Evolutionary conservation across 1,140 invertebrate genomes (phyloP).

Genomic region (Homarus americanus): DNA sequence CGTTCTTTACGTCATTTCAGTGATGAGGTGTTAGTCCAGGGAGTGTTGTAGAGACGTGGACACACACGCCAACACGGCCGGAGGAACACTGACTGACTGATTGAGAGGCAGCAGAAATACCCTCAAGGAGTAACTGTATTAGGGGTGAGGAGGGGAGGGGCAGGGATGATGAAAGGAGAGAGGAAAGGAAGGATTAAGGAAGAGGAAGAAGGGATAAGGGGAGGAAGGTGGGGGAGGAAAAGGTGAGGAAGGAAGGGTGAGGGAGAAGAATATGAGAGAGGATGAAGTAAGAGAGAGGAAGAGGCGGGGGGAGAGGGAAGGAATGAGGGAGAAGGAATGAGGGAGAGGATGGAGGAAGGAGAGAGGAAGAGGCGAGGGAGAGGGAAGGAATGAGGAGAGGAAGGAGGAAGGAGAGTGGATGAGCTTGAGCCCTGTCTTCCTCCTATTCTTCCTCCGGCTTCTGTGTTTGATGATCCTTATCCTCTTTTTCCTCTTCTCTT

Average conservation of each 20-base stretch:
- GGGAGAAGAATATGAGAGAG: neutral
- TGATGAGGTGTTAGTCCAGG: too few species aligned
- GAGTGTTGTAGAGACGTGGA: too few species aligned
- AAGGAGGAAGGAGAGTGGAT: neutral
- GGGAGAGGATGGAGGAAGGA: neutral
- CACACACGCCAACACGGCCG: neutral
- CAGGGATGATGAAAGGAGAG: neutral
- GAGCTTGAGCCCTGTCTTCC: too few species aligned
- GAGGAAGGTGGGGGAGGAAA: neutral
- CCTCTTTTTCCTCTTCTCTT: too few species aligned
- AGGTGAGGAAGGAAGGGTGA: neutral
- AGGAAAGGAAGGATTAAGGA: neutral
- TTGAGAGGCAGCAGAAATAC: neutral
- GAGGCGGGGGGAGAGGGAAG: neutral
- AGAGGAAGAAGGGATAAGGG: neutral
- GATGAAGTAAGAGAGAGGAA: neutral
- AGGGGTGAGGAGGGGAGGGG: neutral
- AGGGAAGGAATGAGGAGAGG: neutral
- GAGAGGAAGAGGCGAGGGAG: too few species aligned
- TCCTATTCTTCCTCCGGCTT: too few species aligned
- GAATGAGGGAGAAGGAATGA: neutral
- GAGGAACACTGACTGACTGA: neutral
- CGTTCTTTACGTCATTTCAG: too few species aligned
- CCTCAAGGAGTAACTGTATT: constrained; percentile 18
- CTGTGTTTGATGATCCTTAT: too few species aligned